Evolutionary conservation across 2,888 invertebrate species (phyloP).

Genomic region (Empis livida): DNA sequence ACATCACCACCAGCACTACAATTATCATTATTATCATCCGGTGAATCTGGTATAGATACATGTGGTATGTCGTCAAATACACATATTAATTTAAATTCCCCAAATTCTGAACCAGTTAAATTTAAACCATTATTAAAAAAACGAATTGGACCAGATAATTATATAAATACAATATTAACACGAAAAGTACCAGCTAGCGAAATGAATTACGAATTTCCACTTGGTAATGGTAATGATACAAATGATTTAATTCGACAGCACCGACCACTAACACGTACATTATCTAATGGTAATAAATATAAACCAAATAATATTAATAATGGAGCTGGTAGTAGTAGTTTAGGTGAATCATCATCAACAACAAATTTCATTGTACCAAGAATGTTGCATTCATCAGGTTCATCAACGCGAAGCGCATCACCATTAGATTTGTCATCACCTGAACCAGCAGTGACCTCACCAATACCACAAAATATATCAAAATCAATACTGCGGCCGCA

Average conservation of each 20-base stretch:
- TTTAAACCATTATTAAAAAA: conserved; percentile 47
- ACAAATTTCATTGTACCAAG: conserved; percentile 17
- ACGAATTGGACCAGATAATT: conserved; percentile 60
- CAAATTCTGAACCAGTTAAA: conserved; percentile 32
- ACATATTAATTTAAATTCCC: conserved; percentile 9
- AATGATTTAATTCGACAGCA: conserved; percentile 38
- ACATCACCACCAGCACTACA: conserved; percentile 18
- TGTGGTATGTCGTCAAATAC: conserved; percentile 9
- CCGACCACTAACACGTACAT: conserved; percentile 54
- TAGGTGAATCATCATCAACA: not conserved
- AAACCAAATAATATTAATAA: conserved; percentile 10
- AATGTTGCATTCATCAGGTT: conserved; percentile 31
- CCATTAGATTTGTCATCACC: conserved; percentile 26
- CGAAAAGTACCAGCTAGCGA: conserved; percentile 33
- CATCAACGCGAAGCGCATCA: conserved; percentile 34
- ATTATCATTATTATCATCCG: conserved; percentile 25
- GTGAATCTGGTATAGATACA: conserved; percentile 1
- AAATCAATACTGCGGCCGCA: conserved; percentile 40
- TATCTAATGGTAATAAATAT: conserved; percentile 43
- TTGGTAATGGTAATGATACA: conserved; percentile 6
- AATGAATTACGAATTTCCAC: conserved; percentile 29
- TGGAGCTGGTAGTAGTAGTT: not conserved
- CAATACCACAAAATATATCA: conserved; percentile 11
- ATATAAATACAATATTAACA: conserved; percentile 47
- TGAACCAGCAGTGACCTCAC: conserved; percentile 13